These are phyloP conservation scores for Unio pictorum DNA, from an alignment of 2,888 invertebrate genomes.

Conservation along the genomic window DNA sequence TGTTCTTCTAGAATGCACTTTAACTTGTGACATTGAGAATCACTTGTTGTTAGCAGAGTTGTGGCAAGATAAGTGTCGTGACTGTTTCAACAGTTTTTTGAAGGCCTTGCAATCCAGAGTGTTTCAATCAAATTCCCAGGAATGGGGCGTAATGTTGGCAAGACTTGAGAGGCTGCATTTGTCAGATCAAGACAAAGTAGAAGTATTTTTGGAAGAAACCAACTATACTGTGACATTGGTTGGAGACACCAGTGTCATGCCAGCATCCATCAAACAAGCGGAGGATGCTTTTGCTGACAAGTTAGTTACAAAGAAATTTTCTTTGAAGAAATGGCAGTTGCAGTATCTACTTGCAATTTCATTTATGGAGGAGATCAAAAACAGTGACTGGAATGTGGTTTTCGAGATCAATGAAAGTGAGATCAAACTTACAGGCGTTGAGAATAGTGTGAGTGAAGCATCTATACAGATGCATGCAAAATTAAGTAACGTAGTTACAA, in stretches of 20 bases:
- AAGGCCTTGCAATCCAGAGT: not conserved
- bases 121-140: conserved; percentile 5
- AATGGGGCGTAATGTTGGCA: conserved; percentile 11
- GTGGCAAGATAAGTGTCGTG: conserved; percentile 7
- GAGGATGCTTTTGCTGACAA: no score
- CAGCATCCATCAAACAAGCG: no score
- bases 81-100: conserved; percentile 3
- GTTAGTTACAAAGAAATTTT: no score
- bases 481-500: conserved; percentile 4
- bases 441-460: conserved; percentile 6
- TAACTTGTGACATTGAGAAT: conserved; percentile 6
- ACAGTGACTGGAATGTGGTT: no score
- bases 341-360: no score
- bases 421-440: conserved; percentile 12
- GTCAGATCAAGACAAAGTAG: conserved; percentile 21
- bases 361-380: no score
- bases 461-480: conserved; percentile 5
- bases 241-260: no score
- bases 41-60: conserved; percentile 3
- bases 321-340: no score
- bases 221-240: not conserved
- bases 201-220: conserved; percentile 16
- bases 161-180: conserved; percentile 16
- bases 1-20: conserved; percentile 17
- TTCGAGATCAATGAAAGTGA: not conserved